A percentile compares a stretch with the other conserved stretches of the same genome.
phyloP scores from a whole-genome alignment of 2,113 vertebrate genomes.

The Petromus typicus region DNA sequence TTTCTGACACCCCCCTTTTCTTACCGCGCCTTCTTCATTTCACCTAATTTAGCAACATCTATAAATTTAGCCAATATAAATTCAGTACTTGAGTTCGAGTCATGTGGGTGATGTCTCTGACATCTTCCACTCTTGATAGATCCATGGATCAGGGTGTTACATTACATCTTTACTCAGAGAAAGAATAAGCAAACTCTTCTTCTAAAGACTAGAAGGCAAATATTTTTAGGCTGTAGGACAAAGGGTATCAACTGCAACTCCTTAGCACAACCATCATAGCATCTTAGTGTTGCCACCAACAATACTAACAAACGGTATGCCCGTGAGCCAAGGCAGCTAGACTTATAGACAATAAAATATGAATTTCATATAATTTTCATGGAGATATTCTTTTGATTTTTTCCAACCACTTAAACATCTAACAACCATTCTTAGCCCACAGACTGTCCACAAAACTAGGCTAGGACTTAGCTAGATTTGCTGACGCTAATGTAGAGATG shows the following conservation, averaged over 20 bases:
- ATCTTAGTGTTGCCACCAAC: neutral
- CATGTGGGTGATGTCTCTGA: neutral
- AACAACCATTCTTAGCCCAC: conserved; percentile 2
- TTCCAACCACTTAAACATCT: neutral
- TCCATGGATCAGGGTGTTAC: neutral
- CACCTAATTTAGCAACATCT: neutral
- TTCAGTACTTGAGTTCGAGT: conserved; percentile 12
- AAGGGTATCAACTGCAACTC: neutral
- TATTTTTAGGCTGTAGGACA: neutral
- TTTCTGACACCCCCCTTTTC: neutral
- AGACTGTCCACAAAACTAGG: neutral
- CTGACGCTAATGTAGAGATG: neutral
- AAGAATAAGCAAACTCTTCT: neutral
- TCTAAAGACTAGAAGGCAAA: neutral
- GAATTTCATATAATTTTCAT: conserved; percentile 48
- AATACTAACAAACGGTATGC: neutral
- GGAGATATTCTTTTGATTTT: conserved; percentile 24
- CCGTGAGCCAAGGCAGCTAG: neutral
- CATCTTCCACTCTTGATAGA: neutral
- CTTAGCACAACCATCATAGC: neutral
- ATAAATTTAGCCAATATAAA: neutral
- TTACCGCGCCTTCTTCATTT: neutral
- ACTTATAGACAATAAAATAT: neutral
- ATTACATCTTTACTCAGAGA: neutral
- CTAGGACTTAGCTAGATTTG: neutral